Percentiles rank a stretch among this genome's conserved stretches.
Conservation (phyloP, 2,113 vertebrate genomes). For the Forbesichthys agassizii region DNA sequence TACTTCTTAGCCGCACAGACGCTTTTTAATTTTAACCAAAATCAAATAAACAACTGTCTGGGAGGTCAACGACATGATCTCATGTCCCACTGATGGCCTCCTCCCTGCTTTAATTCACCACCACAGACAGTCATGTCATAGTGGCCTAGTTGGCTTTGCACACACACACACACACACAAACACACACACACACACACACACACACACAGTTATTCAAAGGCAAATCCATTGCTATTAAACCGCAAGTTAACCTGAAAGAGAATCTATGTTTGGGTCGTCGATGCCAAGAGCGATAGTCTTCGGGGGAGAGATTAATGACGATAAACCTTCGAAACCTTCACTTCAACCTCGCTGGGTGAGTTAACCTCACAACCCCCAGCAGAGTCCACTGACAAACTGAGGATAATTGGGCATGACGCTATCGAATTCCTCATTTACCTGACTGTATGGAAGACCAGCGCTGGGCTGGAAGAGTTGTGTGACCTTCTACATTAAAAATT, state of each 20-base stretch:
- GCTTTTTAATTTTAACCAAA: conserved; percentile 46
- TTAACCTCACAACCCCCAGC: conserved; percentile 43
- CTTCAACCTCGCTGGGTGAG: conserved; percentile 24
- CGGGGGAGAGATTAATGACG: conserved; percentile 3
- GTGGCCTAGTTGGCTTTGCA: background rate
- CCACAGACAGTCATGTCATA: conserved; percentile 20
- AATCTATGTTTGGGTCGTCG: conserved; percentile 46
- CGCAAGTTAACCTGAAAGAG: conserved; percentile 10
- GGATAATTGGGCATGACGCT: no score
- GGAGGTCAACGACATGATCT: conserved; percentile 42
- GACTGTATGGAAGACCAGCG: conserved; percentile 39
- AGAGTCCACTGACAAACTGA: conserved; percentile 24
- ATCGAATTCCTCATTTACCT: conserved; percentile 50
- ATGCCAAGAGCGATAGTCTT: conserved; percentile 14
- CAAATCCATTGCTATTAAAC: background rate
- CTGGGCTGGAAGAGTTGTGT: background rate
- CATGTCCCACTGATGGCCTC: conserved; percentile 37
- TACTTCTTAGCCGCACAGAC: conserved; percentile 38
- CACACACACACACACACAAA: conserved; percentile 7
- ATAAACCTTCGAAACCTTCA: conserved; percentile 17
- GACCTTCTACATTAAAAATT: background rate
- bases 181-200: conserved; percentile 43
- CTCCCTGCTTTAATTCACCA: conserved; percentile 46
- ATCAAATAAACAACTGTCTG: conserved; percentile 44
- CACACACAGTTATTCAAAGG: conserved; percentile 9